phyloP scores from a whole-genome alignment of 2,113 vertebrate genomes.

The Brevimyrus niger region DNA sequence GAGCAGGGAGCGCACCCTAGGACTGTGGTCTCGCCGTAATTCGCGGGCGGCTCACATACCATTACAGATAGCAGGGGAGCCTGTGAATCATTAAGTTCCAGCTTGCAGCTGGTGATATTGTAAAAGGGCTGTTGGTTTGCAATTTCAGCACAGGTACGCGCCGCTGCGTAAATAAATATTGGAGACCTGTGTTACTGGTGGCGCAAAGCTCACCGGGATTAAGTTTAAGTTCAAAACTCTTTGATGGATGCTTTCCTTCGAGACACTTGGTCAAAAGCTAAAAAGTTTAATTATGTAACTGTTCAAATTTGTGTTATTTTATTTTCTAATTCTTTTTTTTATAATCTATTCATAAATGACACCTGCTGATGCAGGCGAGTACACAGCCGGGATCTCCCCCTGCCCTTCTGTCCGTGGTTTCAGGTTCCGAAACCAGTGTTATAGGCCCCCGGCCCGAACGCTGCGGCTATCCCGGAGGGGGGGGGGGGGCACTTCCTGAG shows the following conservation, averaged over 20 bases:
- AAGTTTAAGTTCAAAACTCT: neutral
- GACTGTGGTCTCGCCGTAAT: neutral
- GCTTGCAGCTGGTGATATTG: neutral
- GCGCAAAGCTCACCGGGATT: neutral
- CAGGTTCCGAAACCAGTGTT: neutral
- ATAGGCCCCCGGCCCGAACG: neutral
- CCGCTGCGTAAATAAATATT: conserved; percentile 1
- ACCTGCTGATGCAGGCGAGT: neutral
- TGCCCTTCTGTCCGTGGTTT: neutral
- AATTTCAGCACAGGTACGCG: neutral
- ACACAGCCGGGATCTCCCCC: neutral
- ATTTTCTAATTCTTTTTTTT: neutral
- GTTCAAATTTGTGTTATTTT: neutral
- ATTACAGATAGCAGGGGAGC: neutral
- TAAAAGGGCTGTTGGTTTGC: neutral
- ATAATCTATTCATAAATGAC: neutral
- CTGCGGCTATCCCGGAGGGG: neutral
- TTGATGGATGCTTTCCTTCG: neutral
- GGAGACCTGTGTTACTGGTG: neutral
- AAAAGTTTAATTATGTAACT: neutral
- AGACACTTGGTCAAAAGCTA: neutral
- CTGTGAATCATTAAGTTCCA: neutral
- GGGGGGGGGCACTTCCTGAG: neutral
- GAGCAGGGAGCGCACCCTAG: too few relatives aligned
- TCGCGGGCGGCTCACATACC: neutral